phyloP scores from a whole-genome alignment of 2,888 invertebrate genomes.

The Tipula lateralis region DNA sequence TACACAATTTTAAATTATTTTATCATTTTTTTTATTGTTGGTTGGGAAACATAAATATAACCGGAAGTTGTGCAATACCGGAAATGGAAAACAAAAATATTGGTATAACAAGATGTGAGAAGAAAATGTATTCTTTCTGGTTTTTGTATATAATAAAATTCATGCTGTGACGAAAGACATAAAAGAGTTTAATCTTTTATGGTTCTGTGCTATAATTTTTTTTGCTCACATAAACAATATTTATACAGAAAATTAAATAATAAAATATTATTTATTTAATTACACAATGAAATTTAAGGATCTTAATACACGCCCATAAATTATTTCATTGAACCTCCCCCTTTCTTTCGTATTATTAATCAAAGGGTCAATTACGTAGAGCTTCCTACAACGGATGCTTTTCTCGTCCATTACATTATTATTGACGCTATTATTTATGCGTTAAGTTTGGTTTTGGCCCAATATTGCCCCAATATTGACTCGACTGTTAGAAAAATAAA shows the following conservation, averaged over 20 bases:
- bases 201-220: background rate
- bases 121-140: background rate
- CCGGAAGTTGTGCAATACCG: background rate
- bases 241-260: background rate
- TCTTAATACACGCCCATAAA: background rate
- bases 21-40: background rate
- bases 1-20: background rate
- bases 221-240: background rate
- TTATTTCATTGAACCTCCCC: background rate
- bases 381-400: background rate
- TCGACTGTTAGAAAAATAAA: no score
- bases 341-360: background rate
- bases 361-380: background rate
- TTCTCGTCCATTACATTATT: background rate
- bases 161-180: background rate
- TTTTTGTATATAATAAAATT: background rate
- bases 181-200: background rate
- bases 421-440: background rate
- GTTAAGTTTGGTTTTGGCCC: no score
- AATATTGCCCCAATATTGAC: no score
- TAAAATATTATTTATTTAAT: background rate
- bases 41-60: background rate
- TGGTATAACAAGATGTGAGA: background rate
- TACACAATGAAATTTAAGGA: background rate
- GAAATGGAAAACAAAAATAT: constrained; percentile 13